Percentiles rank a stretch among this genome's conserved stretches.
Conservation (phyloP, 2,113 vertebrate genomes). For the Arizona elegans region DNA sequence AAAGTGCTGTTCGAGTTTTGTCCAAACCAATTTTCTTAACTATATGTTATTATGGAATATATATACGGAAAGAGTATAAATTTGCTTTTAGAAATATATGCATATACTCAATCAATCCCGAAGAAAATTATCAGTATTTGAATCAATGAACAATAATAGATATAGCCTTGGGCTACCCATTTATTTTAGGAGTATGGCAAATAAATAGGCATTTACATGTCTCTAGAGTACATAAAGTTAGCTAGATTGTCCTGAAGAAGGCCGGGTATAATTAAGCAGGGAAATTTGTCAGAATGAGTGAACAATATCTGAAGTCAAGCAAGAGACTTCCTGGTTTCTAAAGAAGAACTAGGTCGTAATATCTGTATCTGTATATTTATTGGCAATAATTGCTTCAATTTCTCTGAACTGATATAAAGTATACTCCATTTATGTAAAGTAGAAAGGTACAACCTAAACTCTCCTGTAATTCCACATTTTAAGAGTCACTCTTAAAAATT, state of each 20-base stretch:
- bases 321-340: rapidly evolving
- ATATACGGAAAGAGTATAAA: background rate
- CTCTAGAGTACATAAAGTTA: background rate
- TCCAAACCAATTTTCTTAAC: too few species aligned
- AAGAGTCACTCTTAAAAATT: background rate
- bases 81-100: background rate
- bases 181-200: background rate
- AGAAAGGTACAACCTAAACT: background rate
- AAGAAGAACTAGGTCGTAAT: background rate
- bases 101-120: background rate
- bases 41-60: background rate
- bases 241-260: background rate
- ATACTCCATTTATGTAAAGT: background rate
- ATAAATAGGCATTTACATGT: background rate
- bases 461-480: background rate
- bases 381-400: background rate
- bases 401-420: too few species aligned
- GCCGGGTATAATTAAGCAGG: background rate
- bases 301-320: background rate
- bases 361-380: background rate
- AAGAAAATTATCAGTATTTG: background rate
- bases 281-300: background rate
- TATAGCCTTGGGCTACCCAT: background rate
- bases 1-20: too few species aligned
- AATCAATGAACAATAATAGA: background rate